Conservation (phyloP, 1,140 invertebrate species). For the Rhyacophila brunnea region DNA sequence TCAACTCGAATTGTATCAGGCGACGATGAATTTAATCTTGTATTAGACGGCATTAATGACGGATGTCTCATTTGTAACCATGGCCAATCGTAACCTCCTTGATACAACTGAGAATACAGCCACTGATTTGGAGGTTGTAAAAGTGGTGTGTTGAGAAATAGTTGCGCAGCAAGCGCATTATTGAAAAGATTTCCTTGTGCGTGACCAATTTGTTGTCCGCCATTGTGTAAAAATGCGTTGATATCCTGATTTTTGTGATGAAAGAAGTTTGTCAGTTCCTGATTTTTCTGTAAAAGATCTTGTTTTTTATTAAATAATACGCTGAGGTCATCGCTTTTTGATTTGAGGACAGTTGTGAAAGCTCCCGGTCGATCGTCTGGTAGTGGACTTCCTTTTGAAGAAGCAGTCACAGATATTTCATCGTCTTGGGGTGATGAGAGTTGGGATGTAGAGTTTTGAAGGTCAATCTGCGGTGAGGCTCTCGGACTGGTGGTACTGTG, state of each 20-base stretch:
- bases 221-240: conserved; percentile 45
- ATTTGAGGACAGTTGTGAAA: conserved; percentile 51
- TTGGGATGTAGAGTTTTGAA: conserved; percentile 44
- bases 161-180: conserved; percentile 65
- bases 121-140: conserved; percentile 71
- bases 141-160: conserved; percentile 69
- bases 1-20: conserved; percentile 33
- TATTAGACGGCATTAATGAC: conserved; percentile 46
- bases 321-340: conserved; percentile 42
- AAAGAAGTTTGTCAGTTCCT: conserved; percentile 26
- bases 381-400: conserved; percentile 46
- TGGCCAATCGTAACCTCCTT: conserved; percentile 58
- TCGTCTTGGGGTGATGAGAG: conserved; percentile 59
- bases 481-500: conserved; percentile 68
- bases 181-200: conserved; percentile 58
- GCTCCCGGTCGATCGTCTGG: conserved; percentile 54
- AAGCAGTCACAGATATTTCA: conserved; percentile 68
- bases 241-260: conserved; percentile 39
- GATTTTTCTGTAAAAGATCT: conserved; percentile 33
- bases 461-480: conserved; percentile 45
- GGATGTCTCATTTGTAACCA: conserved; percentile 59
- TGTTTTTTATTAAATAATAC: conserved; percentile 30
- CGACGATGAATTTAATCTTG: conserved; percentile 44
- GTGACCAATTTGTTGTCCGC: conserved; percentile 45
- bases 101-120: conserved; percentile 70